Evolutionary conservation across 2,797 vertebrate genomes (phyloP).

Genomic region (Sebastes ruberrimus): DNA sequence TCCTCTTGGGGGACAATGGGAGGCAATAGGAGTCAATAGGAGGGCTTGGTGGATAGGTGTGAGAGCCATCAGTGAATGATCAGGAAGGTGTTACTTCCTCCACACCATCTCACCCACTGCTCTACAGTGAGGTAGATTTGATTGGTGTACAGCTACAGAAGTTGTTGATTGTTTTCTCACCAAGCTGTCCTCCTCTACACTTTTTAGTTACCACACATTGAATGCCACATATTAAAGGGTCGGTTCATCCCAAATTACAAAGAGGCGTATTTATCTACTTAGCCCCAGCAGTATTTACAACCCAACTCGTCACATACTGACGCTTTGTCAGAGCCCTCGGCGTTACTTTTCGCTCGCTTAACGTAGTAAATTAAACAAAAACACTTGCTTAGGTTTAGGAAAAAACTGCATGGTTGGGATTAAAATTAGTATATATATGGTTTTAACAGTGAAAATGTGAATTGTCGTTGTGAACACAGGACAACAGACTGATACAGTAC

Average conservation of each 20-base stretch:
- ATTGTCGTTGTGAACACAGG: too few relatives aligned
- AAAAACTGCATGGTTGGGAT: too few relatives aligned
- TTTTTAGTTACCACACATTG: not conserved
- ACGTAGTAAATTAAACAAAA: too few relatives aligned
- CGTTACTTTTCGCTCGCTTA: too few relatives aligned
- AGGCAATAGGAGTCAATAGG: constrained; percentile 19
- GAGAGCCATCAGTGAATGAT: constrained; percentile 42
- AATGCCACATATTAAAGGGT: not conserved
- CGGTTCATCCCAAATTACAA: not conserved
- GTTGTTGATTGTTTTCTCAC: not conserved
- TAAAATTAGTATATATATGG: too few relatives aligned
- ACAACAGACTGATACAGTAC: too few relatives aligned
- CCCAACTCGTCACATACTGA: too few relatives aligned
- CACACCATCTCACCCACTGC: constrained; percentile 15
- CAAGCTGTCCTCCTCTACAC: not conserved
- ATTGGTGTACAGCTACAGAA: not conserved
- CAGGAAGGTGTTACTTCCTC: constrained; percentile 67
- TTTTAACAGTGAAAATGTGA: too few relatives aligned
- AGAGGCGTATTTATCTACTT: not conserved
- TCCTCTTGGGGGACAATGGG: constrained; percentile 55
- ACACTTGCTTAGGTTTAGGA: too few relatives aligned
- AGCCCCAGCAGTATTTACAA: not conserved
- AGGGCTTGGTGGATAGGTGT: constrained; percentile 54
- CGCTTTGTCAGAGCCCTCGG: too few relatives aligned
- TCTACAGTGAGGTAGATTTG: not conserved